These are phyloP conservation scores for Rynchops niger DNA, from an alignment of 2,113 vertebrate genomes.

Conservation along the genomic window DNA sequence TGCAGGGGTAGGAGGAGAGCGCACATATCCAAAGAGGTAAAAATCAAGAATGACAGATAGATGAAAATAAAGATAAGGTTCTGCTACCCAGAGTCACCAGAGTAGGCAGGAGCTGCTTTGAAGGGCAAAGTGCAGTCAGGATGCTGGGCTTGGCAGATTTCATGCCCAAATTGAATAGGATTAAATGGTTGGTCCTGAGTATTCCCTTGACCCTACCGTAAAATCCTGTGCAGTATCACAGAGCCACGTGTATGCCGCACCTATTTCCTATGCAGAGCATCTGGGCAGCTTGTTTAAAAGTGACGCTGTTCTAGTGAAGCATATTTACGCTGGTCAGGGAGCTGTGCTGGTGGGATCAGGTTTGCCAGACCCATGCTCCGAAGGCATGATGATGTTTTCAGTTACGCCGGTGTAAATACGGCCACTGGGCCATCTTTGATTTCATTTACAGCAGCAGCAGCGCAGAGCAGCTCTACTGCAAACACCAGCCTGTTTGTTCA, in stretches of 20 bases:
- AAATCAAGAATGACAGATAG: not conserved
- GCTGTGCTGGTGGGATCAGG: not conserved
- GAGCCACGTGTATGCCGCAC: accelerated
- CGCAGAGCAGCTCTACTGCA: not conserved
- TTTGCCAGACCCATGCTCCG: not conserved
- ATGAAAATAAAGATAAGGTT: not conserved
- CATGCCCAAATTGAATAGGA: not conserved
- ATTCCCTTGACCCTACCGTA: not conserved
- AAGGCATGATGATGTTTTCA: not conserved
- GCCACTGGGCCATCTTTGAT: not conserved
- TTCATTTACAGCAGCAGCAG: not conserved
- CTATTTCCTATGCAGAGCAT: not conserved
- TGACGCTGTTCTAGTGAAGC: no score
- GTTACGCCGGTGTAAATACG: not conserved
- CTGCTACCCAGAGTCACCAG: not conserved
- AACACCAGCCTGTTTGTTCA: not conserved
- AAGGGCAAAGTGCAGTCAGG: not conserved
- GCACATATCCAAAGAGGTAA: not conserved
- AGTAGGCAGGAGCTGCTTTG: not conserved
- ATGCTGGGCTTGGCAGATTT: not conserved
- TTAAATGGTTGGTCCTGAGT: not conserved
- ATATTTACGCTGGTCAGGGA: not conserved
- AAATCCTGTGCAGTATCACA: not conserved
- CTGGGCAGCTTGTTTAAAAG: not conserved
- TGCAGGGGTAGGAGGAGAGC: not conserved